Conservation (phyloP, 2,113 vertebrate genomes). For the Tamias sibiricus region DNA sequence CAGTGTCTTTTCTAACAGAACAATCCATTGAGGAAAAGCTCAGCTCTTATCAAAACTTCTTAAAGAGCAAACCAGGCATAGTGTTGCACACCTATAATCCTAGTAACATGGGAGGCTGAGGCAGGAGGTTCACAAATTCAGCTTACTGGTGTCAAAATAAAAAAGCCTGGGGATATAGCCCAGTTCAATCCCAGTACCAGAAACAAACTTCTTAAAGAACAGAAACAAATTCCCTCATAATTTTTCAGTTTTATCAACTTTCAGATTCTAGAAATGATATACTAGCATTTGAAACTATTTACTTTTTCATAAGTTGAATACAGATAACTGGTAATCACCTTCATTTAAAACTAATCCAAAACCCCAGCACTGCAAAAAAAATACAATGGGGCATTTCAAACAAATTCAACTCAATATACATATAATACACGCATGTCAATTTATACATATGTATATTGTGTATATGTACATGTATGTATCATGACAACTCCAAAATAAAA, state of each 20-base stretch:
- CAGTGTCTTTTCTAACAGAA: conserved; percentile 21
- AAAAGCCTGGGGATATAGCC: too few species aligned
- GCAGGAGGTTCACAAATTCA: too few species aligned
- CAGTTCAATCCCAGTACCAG: too few species aligned
- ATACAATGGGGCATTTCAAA: too few species aligned
- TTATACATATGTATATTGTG: neutral
- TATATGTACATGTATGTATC: neutral
- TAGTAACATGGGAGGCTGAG: too few species aligned
- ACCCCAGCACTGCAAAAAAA: too few species aligned
- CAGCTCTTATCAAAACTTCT: neutral
- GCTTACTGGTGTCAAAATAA: too few species aligned
- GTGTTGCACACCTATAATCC: too few species aligned
- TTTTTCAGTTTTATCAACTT: conserved; percentile 43
- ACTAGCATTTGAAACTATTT: conserved; percentile 32
- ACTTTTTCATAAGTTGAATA: neutral
- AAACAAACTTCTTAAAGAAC: conserved; percentile 6
- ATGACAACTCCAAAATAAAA: conserved; percentile 29
- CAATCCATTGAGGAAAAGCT: neutral
- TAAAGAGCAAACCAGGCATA: too few species aligned
- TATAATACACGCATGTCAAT: neutral
- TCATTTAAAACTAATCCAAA: conserved; percentile 59
- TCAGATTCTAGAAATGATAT: conserved; percentile 32
- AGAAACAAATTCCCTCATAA: neutral
- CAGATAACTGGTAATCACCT: neutral
- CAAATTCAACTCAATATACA: conserved; percentile 8